These are phyloP conservation scores for Stylophora pistillata DNA, from an alignment of 64 coral and sea anemone genomes.

Conservation along the genomic window DNA sequence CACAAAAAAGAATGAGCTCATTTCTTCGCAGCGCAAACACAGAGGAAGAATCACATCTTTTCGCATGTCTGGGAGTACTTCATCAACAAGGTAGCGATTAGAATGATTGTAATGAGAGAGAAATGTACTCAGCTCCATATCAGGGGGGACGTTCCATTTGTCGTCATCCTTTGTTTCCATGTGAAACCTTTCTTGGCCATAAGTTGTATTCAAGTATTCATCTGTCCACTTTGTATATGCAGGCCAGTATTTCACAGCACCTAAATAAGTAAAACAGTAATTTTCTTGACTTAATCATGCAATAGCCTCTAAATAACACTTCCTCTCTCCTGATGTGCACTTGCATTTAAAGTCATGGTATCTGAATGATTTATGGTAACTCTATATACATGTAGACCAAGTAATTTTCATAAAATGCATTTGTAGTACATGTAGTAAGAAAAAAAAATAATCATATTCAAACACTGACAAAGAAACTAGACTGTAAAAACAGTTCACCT, in stretches of 20 bases:
- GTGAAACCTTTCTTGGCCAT: conserved; percentile 58
- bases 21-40: conserved; percentile 94
- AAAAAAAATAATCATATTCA: neutral
- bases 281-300: neutral
- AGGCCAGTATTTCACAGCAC: conserved; percentile 91
- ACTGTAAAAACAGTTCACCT: conserved; percentile 30
- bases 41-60: conserved; percentile 85
- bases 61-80: conserved; percentile 86
- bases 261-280: conserved; percentile 12
- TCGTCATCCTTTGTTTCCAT: conserved; percentile 99
- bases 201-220: conserved; percentile 80
- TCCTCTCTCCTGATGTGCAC: no score
- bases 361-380: no score
- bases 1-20: conserved; percentile 94
- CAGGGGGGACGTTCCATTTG: conserved; percentile 77
- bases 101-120: conserved; percentile 70
- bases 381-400: no score
- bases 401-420: no score
- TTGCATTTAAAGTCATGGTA: no score
- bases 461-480: neutral
- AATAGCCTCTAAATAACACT: no score
- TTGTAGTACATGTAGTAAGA: no score
- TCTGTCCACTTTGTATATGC: conserved; percentile 95
- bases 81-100: conserved; percentile 89
- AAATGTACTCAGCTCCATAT: conserved; percentile 68